Evolutionary conservation across 1,140 invertebrate genomes (phyloP).

Genomic region (Ostrea edulis): DNA sequence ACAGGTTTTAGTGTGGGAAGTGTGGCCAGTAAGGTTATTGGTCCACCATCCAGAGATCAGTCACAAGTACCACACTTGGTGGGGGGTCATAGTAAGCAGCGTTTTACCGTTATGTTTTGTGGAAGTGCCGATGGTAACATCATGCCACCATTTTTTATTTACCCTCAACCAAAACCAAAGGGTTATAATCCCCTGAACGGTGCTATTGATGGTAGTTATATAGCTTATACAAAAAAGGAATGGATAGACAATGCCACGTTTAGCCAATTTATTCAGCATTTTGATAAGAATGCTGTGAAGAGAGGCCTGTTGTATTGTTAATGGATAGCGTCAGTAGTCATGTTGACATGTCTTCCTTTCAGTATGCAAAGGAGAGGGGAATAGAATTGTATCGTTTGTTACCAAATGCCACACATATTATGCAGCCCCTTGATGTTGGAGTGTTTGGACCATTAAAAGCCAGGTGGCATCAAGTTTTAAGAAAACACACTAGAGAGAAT

Average conservation of each 20-base stretch:
- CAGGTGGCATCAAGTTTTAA: constrained; percentile 44
- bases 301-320: constrained; percentile 55
- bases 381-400: too few species aligned
- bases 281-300: constrained; percentile 50
- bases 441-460: constrained; percentile 57
- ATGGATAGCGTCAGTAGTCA: constrained; percentile 53
- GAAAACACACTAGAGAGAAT: constrained; percentile 49
- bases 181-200: constrained; percentile 55
- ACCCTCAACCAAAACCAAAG: constrained; percentile 50
- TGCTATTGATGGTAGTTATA: constrained; percentile 41
- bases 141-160: constrained; percentile 53
- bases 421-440: constrained; percentile 59
- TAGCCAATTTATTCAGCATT: constrained; percentile 50
- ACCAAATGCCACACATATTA: constrained; percentile 57
- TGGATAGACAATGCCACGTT: constrained; percentile 48
- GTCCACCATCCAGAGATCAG: neutral
- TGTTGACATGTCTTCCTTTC: neutral
- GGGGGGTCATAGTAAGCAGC: constrained; percentile 42
- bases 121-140: constrained; percentile 49
- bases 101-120: constrained; percentile 44
- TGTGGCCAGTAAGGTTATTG: constrained; percentile 47
- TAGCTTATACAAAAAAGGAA: constrained; percentile 55
- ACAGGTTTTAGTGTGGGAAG: constrained; percentile 57
- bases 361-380: too few species aligned
- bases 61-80: constrained; percentile 39